Evolutionary conservation across 2,113 vertebrate genomes (phyloP).

Genomic region (Chlamydotis undulata): DNA sequence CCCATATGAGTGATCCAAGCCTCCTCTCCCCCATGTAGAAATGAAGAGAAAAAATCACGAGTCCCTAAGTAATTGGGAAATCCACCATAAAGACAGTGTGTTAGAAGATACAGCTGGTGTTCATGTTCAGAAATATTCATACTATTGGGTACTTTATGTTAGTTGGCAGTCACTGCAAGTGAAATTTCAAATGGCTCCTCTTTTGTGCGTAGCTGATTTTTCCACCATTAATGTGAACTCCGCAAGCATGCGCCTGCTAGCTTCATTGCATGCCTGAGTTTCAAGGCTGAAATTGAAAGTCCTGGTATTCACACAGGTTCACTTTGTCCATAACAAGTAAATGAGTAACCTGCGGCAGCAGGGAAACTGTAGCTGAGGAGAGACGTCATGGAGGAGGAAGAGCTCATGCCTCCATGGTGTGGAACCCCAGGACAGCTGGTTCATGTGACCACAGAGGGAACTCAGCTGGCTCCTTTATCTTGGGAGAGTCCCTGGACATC

Average conservation of each 20-base stretch:
- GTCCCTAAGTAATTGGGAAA: background rate
- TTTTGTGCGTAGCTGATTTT: constrained; percentile 1
- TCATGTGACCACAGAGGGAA: background rate
- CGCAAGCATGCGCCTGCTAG: background rate
- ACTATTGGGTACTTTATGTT: background rate
- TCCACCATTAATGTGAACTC: background rate
- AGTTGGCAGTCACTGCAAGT: fast-evolving
- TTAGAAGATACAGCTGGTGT: background rate
- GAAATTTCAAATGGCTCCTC: background rate
- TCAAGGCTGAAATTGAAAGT: background rate
- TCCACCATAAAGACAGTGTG: background rate
- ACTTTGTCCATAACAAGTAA: background rate
- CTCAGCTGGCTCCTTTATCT: background rate
- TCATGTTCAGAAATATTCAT: background rate
- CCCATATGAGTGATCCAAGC: background rate
- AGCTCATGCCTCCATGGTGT: fast-evolving
- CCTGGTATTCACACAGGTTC: background rate
- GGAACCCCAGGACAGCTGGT: background rate
- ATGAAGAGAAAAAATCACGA: background rate
- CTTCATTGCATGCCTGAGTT: background rate
- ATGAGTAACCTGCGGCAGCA: background rate
- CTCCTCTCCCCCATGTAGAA: background rate
- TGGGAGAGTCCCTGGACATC: background rate
- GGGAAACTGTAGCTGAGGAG: background rate
- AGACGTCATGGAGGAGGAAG: background rate